Evolutionary conservation across 2,113 vertebrate species (phyloP), one percentile per base, ranked within the genome.

Genomic region (Mixornis gularis): DNA sequence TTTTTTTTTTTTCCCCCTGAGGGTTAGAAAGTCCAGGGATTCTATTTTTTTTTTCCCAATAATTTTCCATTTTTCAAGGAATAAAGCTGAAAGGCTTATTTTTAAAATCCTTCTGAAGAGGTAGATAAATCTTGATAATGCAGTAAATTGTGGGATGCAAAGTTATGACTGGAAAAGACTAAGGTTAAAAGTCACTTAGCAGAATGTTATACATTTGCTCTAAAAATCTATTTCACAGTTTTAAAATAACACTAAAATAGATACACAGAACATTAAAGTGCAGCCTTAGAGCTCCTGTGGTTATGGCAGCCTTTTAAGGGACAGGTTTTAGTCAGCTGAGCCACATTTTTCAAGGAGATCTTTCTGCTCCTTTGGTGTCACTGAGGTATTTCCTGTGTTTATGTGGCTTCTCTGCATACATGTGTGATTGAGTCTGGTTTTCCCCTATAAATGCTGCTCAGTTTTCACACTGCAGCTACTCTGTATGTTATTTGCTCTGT

Each of bases 271-370:
- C 3, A 24, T 32, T 48, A 10, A 59, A 69, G 7, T 27, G 12
- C 22, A 36, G 3, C 3, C 14, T 43, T 65, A 59, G 27, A 65
- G 9, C 26, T 74, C 19, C 17, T 0, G 0, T 41, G n/a, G 4
- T 48, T 79, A 36, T 2, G 0, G 13, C 4, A 79, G 7, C 3
- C 6, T 46, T 68, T 71, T 30, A 69, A 60, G 10, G 5, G 16
- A 56, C 9, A 40, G 3, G 4, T n/a, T 81, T 83, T 60, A 51
- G 12, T 55, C 41, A 60, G 5, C 21, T 25, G 5, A 71, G 5
- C 3, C 10, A 43, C 7, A 4, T 58, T 79, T 82, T 79, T 71
- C 11, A 46, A 48, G 19, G 26, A 46, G 6, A 2, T 74, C 6
- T 34, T 87, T 62, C 27, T 81, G 17, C 24, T 85, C 4, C 4